phyloP scores from a whole-genome alignment of 2,797 vertebrate genomes.

The Esox lucius region DNA sequence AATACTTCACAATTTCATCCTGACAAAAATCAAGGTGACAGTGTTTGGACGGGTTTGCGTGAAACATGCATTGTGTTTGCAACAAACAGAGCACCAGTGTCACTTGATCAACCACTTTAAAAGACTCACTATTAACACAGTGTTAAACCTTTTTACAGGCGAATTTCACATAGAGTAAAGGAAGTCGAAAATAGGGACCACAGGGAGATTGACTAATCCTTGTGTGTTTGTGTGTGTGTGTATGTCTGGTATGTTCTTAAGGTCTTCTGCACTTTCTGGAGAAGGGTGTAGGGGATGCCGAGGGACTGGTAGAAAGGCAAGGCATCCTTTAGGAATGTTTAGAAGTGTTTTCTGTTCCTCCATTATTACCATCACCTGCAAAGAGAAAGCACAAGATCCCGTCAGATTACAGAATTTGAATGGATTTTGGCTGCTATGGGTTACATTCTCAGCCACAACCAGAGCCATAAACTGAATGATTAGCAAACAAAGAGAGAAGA shows the following conservation, averaged over 20 bases:
- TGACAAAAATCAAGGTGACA: not conserved
- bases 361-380: not conserved
- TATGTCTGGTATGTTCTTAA: not conserved
- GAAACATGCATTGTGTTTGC: conserved; percentile 1
- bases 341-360: not conserved
- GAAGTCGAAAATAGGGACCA: not conserved
- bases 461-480: not conserved
- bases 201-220: not conserved
- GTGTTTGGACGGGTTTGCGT: not conserved
- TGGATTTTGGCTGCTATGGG: not conserved
- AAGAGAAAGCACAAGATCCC: not conserved
- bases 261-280: not conserved
- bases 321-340: not conserved
- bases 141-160: not conserved
- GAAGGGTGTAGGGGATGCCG: not conserved
- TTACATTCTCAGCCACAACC: not conserved
- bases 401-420: not conserved
- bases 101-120: not conserved
- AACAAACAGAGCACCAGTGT: not conserved
- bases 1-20: not conserved
- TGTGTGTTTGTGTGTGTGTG: not conserved
- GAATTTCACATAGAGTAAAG: not conserved
- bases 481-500: not conserved
- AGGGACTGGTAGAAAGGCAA: not conserved
- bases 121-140: not conserved